These are phyloP conservation scores for Hermaeophaga mercurialis DNA, from an alignment of 2,888 invertebrate species.

Conservation along the genomic window DNA sequence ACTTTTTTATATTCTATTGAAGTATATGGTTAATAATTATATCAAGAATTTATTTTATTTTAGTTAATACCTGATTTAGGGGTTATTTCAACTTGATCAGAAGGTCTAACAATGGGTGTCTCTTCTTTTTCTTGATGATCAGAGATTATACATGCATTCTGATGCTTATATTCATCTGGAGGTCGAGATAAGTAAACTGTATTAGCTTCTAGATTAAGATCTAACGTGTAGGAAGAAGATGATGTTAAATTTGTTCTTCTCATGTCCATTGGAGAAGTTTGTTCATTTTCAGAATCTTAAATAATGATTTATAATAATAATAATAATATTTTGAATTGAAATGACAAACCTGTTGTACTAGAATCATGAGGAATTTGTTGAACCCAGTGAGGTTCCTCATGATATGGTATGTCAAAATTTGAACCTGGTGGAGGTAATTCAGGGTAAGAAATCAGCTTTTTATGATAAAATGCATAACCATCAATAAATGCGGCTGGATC, in stretches of 20 bases:
- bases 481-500: conserved; percentile 62
- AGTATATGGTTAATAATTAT: too few relatives aligned
- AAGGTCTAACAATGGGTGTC: conserved; percentile 54
- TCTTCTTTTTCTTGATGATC: conserved; percentile 41
- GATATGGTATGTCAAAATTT: conserved; percentile 53
- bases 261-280: conserved; percentile 48
- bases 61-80: conserved; percentile 52
- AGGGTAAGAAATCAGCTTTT: conserved; percentile 52
- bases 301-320: not conserved
- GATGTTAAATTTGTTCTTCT: conserved; percentile 52
- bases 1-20: too few relatives aligned
- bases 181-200: conserved; percentile 64
- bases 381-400: conserved; percentile 69
- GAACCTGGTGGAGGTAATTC: conserved; percentile 48
- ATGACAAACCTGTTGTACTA: conserved; percentile 42
- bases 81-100: conserved; percentile 56
- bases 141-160: conserved; percentile 24
- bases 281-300: conserved; percentile 59
- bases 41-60: too few relatives aligned
- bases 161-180: conserved; percentile 39
- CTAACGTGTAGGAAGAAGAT: conserved; percentile 64
- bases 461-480: conserved; percentile 59
- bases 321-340: conserved; percentile 3
- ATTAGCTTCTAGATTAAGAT: conserved; percentile 68
- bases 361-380: conserved; percentile 52